phyloP scores from a whole-genome alignment of 2,888 invertebrate species.

The Drosophila differens region DNA sequence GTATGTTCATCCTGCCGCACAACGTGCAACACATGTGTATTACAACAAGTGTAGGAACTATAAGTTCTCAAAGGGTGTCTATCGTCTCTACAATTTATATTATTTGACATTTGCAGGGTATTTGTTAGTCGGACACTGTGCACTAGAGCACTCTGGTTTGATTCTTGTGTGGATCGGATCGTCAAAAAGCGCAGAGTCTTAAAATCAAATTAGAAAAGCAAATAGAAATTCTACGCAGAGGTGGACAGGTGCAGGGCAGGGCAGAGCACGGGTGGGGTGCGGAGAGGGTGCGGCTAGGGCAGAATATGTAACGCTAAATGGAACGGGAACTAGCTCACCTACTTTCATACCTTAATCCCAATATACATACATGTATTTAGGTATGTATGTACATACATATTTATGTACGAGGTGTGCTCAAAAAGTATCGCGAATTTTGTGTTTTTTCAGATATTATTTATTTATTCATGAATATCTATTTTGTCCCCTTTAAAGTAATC shows the following conservation, averaged over 20 bases:
- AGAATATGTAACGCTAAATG: neutral
- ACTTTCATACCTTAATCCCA: conserved; percentile 9
- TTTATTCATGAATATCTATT: no score
- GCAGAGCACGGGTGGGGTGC: neutral
- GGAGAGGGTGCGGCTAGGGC: neutral
- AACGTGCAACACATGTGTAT: neutral
- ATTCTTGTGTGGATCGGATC: neutral
- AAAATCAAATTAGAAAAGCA: conserved; percentile 72
- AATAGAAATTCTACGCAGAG: conserved; percentile 61
- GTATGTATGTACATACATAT: neutral
- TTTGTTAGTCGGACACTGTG: neutral
- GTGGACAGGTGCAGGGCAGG: conserved; percentile 3
- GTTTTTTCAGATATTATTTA: no score
- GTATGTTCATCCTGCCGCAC: neutral
- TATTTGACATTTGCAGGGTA: neutral
- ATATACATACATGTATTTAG: neutral
- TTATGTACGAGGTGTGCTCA: no score
- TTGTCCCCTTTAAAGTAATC: no score
- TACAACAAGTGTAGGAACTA: neutral
- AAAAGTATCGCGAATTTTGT: no score
- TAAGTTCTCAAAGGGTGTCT: no score
- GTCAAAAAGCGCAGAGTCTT: conserved; percentile 19
- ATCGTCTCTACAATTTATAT: neutral
- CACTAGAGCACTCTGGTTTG: neutral
- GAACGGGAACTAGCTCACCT: conserved; percentile 19